Evolutionary conservation across 2,888 invertebrate genomes (phyloP).

Genomic region (Allacma fusca): DNA sequence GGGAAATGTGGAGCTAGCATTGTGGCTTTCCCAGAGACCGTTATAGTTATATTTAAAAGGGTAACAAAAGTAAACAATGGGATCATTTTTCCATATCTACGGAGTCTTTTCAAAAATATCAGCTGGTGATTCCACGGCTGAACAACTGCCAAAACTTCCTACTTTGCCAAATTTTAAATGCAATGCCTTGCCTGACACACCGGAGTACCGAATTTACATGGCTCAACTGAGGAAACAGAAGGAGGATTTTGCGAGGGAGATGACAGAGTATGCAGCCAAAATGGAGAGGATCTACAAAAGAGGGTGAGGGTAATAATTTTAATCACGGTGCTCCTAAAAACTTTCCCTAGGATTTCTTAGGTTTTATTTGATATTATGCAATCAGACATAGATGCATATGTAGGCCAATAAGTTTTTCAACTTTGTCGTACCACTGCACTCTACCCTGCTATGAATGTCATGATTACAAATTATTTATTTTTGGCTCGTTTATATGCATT

Average conservation of each 20-base stretch:
- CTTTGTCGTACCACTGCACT: too few species aligned
- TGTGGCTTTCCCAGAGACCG: too few species aligned
- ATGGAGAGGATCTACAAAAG: slow-evolving; percentile 42
- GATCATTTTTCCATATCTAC: slow-evolving; percentile 38
- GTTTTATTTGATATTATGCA: too few species aligned
- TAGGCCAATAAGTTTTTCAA: too few species aligned
- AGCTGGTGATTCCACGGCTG: slow-evolving; percentile 33
- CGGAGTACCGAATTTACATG: slow-evolving; percentile 33
- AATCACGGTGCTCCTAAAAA: neutral
- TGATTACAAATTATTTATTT: too few species aligned
- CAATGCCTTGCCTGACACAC: slow-evolving; percentile 28
- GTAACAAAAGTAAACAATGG: slow-evolving; percentile 24
- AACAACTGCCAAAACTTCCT: slow-evolving; percentile 41
- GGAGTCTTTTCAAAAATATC: slow-evolving; percentile 40
- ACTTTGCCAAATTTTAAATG: slow-evolving; percentile 42
- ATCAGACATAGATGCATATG: too few species aligned
- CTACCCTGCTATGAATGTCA: too few species aligned
- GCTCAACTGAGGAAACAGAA: slow-evolving; percentile 42
- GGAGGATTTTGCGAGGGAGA: slow-evolving; percentile 40
- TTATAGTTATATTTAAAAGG: neutral
- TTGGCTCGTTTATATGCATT: too few species aligned
- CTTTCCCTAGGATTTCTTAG: too few species aligned
- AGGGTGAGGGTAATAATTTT: slow-evolving; percentile 20
- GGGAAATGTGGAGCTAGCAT: too few species aligned
- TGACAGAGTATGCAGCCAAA: slow-evolving; percentile 39